Percentiles rank a stretch among this genome's conserved stretches.
phyloP scores from a whole-genome alignment of 2,113 vertebrate genomes.

The Ageneiosus marmoratus region DNA sequence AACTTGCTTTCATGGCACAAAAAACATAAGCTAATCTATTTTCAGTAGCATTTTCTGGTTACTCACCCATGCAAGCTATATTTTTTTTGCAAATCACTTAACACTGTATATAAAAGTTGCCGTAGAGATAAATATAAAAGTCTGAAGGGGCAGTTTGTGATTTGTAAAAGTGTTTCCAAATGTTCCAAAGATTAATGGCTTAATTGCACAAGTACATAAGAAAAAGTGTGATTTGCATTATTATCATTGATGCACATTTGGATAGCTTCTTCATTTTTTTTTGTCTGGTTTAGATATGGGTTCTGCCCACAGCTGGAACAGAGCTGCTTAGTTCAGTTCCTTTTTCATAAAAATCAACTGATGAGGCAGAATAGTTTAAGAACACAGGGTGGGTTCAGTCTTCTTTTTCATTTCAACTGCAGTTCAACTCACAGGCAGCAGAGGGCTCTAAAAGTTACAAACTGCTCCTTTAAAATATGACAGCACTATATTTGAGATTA shows the following conservation, averaged over 20 bases:
- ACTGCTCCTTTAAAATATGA: neutral
- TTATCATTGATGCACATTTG: neutral
- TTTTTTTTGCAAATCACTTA: neutral
- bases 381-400: neutral
- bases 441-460: neutral
- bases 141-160: conserved; percentile 11
- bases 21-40: neutral
- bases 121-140: neutral
- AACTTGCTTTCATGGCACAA: neutral
- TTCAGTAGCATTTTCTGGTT: neutral
- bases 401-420: neutral
- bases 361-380: neutral
- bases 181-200: neutral
- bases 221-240: neutral
- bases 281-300: neutral
- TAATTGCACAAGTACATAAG: neutral
- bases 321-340: neutral
- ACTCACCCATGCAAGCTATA: neutral
- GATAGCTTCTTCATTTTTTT: neutral
- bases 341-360: neutral
- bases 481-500: neutral
- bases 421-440: neutral
- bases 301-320: neutral
- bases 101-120: neutral
- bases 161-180: neutral